Conservation (phyloP, 2,888 invertebrate species). For the Incurvaria masculella region DNA sequence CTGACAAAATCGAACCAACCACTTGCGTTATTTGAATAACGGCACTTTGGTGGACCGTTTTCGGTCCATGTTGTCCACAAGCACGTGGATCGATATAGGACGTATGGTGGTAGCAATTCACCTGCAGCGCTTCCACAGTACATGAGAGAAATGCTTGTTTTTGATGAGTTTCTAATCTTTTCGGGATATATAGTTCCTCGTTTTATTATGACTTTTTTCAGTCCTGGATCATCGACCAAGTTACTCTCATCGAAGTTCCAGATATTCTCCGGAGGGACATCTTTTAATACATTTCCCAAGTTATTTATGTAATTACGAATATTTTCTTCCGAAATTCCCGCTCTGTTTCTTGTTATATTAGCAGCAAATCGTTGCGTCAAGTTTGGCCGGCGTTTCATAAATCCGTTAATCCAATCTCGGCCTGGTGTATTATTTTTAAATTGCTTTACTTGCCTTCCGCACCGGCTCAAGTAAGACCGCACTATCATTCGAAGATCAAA, state of each 20-base stretch:
- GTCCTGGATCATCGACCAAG: constrained; percentile 22
- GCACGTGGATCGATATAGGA: constrained; percentile 18
- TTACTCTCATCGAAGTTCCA: constrained; percentile 26
- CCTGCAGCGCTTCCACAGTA: constrained; percentile 21
- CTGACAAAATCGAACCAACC: constrained; percentile 18
- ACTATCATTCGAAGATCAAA: constrained; percentile 11
- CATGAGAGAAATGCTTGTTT: constrained; percentile 21
- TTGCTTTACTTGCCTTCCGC: neutral
- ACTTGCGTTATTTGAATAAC: constrained; percentile 22
- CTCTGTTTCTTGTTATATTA: constrained; percentile 11
- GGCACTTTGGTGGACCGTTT: constrained; percentile 18
- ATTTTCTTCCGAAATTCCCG: constrained; percentile 6
- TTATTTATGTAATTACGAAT: constrained; percentile 15
- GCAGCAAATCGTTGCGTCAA: constrained; percentile 2
- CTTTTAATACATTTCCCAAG: constrained; percentile 9
- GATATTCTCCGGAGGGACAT: constrained; percentile 17
- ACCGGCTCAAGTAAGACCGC: constrained; percentile 11
- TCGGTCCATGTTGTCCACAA: constrained; percentile 21
- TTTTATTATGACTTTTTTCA: constrained; percentile 14
- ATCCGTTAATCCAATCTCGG: constrained; percentile 10
- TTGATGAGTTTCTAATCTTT: constrained; percentile 20
- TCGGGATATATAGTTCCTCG: constrained; percentile 21
- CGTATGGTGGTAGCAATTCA: constrained; percentile 19
- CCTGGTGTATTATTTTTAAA: constrained; percentile 15
- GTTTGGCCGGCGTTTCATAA: constrained; percentile 3